Conservation (phyloP, 2,113 vertebrate genomes). For the Hymenochirus boettgeri region DNA sequence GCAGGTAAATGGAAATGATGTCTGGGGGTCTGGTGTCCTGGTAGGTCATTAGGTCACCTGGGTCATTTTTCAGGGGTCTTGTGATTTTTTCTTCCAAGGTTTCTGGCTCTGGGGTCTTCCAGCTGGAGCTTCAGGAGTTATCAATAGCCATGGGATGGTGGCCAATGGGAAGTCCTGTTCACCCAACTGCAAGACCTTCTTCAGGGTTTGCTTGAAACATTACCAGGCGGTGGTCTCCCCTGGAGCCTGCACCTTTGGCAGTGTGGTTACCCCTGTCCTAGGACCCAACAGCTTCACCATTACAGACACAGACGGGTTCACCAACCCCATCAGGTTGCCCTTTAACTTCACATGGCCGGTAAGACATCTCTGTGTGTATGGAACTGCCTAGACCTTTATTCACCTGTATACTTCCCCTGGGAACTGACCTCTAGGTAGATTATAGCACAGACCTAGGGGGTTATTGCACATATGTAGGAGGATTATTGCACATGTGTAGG, state of each 20-base stretch:
- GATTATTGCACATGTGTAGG: too few species aligned
- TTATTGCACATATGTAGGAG: too few species aligned
- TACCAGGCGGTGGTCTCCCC: conserved; percentile 85
- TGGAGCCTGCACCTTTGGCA: conserved; percentile 90
- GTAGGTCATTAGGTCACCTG: conserved; percentile 15
- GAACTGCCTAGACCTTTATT: too few species aligned
- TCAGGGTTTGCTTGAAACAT: conserved; percentile 91
- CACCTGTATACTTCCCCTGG: too few species aligned
- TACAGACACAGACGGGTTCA: conserved; percentile 66
- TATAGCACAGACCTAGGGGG: too few species aligned
- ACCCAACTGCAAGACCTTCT: conserved; percentile 90
- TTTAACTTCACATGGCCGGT: conserved; percentile 98
- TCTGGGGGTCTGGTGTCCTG: not conserved
- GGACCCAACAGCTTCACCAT: conserved; percentile 83
- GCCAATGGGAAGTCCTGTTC: conserved; percentile 78
- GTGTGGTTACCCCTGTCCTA: conserved; percentile 79
- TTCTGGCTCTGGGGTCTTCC: too few species aligned
- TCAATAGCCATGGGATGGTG: conserved; percentile 76
- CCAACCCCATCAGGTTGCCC: conserved; percentile 77
- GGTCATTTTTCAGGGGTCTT: conserved; percentile 52
- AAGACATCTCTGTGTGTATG: too few species aligned
- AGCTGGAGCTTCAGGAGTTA: conserved; percentile 85
- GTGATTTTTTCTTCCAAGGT: conserved; percentile 64
- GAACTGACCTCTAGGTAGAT: too few species aligned
- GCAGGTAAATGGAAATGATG: conserved; percentile 72